These are phyloP conservation scores for Eulacestoma nigropectus DNA, from an alignment of 2,113 vertebrate species.

Conservation along the genomic window DNA sequence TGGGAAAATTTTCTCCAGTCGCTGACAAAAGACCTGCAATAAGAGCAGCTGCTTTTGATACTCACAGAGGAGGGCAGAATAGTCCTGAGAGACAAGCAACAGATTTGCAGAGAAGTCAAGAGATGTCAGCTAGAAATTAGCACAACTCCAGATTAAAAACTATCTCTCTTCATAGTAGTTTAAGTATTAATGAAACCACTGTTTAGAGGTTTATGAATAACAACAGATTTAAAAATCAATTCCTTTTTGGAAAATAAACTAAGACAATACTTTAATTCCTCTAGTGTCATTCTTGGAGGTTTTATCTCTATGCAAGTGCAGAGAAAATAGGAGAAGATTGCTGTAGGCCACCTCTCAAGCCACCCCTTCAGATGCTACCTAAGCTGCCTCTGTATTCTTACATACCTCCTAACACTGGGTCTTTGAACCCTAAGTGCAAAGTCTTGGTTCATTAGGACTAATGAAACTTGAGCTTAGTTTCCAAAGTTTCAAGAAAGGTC, in stretches of 20 bases:
- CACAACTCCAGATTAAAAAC: neutral
- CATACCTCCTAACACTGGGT: neutral
- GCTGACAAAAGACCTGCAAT: neutral
- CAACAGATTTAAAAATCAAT: neutral
- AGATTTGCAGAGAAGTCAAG: neutral
- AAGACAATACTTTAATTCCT: neutral
- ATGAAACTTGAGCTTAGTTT: neutral
- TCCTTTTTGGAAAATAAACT: neutral
- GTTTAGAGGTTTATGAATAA: neutral
- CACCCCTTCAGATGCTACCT: neutral
- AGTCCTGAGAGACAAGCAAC: neutral
- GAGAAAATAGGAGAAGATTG: neutral
- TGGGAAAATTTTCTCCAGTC: conserved; percentile 8
- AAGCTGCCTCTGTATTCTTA: neutral
- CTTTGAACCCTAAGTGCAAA: neutral
- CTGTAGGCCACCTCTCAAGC: neutral
- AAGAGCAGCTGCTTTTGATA: neutral
- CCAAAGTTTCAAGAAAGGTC: neutral
- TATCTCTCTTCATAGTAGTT: neutral
- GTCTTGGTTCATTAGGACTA: neutral
- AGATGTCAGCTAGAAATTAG: neutral
- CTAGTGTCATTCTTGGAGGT: neutral
- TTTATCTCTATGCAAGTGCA: neutral
- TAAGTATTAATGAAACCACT: neutral
- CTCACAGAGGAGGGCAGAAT: neutral